Conservation (phyloP, 2,888 invertebrate species). For the Limnephilus lunatus region DNA sequence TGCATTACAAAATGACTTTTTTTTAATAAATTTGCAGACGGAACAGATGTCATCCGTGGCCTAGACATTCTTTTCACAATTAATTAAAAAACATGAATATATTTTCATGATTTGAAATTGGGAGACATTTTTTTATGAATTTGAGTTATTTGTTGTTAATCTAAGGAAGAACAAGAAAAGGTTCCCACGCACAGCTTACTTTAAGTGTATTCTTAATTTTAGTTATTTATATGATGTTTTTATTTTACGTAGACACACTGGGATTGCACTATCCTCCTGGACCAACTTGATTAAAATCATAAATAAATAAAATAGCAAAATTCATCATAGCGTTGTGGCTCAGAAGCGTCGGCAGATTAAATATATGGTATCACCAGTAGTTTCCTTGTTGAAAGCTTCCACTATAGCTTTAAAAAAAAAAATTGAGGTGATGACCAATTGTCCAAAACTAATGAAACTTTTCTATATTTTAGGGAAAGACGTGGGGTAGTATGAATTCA, state of each 20-base stretch:
- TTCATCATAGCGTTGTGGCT: not conserved
- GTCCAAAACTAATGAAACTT: not conserved
- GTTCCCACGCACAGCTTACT: not conserved
- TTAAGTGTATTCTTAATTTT: too few relatives aligned
- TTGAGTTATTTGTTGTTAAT: not conserved
- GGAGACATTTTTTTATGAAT: not conserved
- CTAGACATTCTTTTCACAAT: slow-evolving; percentile 3
- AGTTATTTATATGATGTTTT: too few relatives aligned
- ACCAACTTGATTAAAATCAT: too few relatives aligned
- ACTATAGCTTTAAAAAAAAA: not conserved
- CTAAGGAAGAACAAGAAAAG: not conserved
- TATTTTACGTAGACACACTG: too few relatives aligned
- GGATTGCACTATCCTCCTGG: too few relatives aligned
- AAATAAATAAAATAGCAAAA: not conserved
- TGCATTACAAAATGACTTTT: not conserved
- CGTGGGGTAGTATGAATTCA: not conserved
- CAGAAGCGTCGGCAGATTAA: not conserved
- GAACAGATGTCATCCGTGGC: slow-evolving; percentile 5
- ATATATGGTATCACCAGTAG: not conserved
- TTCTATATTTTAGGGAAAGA: not conserved
- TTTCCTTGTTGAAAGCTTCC: too few relatives aligned
- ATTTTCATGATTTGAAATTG: not conserved
- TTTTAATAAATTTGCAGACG: slow-evolving; percentile 11
- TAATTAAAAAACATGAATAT: not conserved
- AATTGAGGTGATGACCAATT: not conserved